These are phyloP conservation scores for Drosophila setosimentum DNA, from an alignment of 2,888 invertebrate genomes.

Conservation along the genomic window DNA sequence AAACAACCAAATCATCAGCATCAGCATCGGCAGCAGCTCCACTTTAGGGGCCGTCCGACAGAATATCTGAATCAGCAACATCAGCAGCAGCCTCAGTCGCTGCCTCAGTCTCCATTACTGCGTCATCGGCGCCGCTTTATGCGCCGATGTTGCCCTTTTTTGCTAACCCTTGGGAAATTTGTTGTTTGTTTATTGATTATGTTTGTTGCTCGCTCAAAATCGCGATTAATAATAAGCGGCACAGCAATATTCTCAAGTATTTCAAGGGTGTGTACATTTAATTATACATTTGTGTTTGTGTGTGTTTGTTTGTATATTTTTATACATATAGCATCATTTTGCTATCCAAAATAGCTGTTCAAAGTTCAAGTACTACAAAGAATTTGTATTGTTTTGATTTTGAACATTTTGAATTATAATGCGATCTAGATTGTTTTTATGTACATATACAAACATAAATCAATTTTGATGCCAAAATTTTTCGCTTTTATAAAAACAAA, in stretches of 20 bases:
- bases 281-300: background rate
- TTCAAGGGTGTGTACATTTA: slow-evolving; percentile 2
- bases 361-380: background rate
- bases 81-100: slow-evolving; percentile 1
- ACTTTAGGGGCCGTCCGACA: slow-evolving; percentile 34
- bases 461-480: background rate
- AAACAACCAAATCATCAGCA: slow-evolving; percentile 58
- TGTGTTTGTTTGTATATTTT: background rate
- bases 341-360: background rate
- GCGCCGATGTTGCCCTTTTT: slow-evolving; percentile 30
- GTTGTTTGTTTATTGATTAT: slow-evolving; percentile 54
- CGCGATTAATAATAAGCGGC: slow-evolving; percentile 14
- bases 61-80: slow-evolving; percentile 65
- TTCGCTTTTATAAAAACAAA: background rate
- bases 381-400: background rate
- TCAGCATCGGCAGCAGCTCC: slow-evolving; percentile 21
- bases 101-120: slow-evolving; percentile 29
- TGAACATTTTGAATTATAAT: background rate
- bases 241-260: slow-evolving; percentile 12
- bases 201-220: slow-evolving; percentile 20
- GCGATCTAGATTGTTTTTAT: background rate
- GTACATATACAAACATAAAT: background rate
- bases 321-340: background rate
- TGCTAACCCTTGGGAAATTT: slow-evolving; percentile 36
- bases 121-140: slow-evolving; percentile 52